A percentile compares a stretch with the other conserved stretches of the same genome.
Evolutionary conservation across 2,113 vertebrate species (phyloP).

Genomic region (Galeopterus variegatus): DNA sequence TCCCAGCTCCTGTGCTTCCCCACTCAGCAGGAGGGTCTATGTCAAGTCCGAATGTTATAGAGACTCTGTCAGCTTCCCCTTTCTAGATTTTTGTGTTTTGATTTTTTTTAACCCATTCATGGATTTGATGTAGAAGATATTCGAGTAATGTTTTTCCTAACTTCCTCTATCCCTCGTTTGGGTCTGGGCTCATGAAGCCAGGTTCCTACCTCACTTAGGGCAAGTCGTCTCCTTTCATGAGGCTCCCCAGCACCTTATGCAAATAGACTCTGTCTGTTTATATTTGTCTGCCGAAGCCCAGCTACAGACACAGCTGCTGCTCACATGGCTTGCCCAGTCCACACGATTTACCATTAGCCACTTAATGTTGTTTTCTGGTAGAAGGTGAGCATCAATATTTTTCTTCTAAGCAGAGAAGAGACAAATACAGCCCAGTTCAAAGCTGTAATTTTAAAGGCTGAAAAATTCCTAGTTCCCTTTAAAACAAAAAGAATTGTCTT

Average conservation of each 20-base stretch:
- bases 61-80: fast-evolving
- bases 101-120: not conserved
- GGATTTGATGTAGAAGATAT: not conserved
- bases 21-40: not conserved
- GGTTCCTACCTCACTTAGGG: not conserved
- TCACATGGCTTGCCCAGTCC: not conserved
- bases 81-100: no score
- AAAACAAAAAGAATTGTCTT: not conserved
- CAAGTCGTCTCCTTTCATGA: not conserved
- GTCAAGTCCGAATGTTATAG: fast-evolving
- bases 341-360: not conserved
- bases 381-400: not conserved
- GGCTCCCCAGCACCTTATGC: not conserved
- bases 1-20: not conserved
- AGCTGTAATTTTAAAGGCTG: not conserved
- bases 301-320: not conserved
- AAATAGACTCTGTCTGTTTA: not conserved
- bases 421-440: not conserved
- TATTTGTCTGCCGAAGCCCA: not conserved
- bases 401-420: not conserved
- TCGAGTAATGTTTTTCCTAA: not conserved
- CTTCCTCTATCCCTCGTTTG: not conserved
- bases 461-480: not conserved
- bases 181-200: not conserved
- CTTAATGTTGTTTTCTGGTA: constrained; percentile 7